These are phyloP conservation scores for Uria aalge DNA, from an alignment of 2,113 vertebrate species.

Conservation along the genomic window DNA sequence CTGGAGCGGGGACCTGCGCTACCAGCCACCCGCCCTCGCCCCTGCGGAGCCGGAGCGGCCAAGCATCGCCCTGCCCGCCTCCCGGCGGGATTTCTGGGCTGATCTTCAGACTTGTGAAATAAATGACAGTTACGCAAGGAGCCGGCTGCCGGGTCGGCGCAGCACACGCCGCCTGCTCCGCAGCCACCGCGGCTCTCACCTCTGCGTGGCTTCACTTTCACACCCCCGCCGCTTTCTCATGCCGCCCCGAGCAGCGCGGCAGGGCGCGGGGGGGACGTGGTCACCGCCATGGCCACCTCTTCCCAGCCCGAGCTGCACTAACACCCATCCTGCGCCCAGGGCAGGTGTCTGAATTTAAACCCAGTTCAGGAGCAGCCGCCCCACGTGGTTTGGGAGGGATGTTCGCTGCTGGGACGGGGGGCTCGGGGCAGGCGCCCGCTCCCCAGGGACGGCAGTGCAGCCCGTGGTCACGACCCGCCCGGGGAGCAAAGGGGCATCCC, in stretches of 20 bases:
- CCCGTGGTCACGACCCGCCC: fast-evolving
- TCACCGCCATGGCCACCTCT: fast-evolving
- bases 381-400: neutral
- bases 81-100: neutral
- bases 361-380: fast-evolving
- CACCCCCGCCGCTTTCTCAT: neutral
- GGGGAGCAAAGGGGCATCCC: no score
- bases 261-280: fast-evolving
- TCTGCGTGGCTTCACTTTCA: neutral
- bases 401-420: fast-evolving
- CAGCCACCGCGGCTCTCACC: neutral
- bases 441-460: neutral
- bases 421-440: fast-evolving
- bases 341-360: neutral
- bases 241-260: neutral
- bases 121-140: neutral
- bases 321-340: neutral
- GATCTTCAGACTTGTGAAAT: neutral
- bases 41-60: neutral
- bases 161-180: neutral
- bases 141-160: neutral
- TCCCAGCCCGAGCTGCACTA: neutral
- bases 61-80: neutral
- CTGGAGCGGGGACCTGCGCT: fast-evolving
- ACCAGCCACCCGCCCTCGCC: no score